Percentiles rank a stretch among this genome's conserved stretches.
These are phyloP conservation scores for Sepiola atlantica DNA, from an alignment of 2,888 invertebrate species.

Conservation along the genomic window DNA sequence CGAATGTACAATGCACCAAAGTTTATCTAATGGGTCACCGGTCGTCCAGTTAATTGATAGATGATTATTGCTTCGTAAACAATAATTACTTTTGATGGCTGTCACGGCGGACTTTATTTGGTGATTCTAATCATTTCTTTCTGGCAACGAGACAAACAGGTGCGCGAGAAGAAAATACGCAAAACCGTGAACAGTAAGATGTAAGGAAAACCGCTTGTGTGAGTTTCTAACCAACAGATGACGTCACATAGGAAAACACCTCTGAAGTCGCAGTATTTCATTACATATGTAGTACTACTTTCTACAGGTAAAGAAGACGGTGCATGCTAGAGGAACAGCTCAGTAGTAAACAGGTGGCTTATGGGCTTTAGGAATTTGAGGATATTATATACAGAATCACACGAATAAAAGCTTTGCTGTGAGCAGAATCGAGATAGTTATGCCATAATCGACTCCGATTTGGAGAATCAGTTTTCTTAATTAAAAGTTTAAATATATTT, in stretches of 20 bases:
- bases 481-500: too few relatives aligned
- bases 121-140: background rate
- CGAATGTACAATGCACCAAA: too few relatives aligned
- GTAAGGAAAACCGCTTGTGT: background rate
- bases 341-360: background rate
- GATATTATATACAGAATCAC: background rate
- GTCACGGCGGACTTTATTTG: background rate
- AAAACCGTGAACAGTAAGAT: background rate
- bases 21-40: background rate
- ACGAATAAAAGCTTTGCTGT: background rate
- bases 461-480: too few relatives aligned
- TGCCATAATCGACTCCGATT: too few relatives aligned
- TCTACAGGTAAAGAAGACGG: background rate
- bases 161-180: background rate
- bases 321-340: background rate
- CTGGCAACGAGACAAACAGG: background rate
- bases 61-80: background rate
- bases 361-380: background rate
- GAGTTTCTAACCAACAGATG: background rate
- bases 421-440: background rate
- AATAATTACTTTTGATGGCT: background rate
- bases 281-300: background rate
- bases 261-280: background rate
- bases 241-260: constrained; percentile 13
- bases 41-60: background rate